phyloP scores from a whole-genome alignment of 2,888 invertebrate genomes.

The Volucella bombylans region DNA sequence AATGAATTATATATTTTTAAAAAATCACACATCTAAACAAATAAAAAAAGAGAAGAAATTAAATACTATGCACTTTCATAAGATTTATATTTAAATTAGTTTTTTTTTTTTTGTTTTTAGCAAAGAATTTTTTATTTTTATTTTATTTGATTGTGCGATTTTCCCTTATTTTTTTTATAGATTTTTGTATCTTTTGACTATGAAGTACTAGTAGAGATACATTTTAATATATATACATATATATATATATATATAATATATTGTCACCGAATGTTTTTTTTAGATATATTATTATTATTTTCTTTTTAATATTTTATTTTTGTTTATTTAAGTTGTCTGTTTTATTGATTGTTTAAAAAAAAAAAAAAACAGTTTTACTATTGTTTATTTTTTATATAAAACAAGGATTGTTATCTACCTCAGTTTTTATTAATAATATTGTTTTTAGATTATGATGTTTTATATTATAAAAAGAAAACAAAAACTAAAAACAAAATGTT shows the following conservation, averaged over 20 bases:
- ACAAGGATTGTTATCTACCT: conserved; percentile 71
- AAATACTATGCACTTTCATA: conserved; percentile 40
- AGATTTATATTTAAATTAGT: conserved; percentile 28
- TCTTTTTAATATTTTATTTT: conserved; percentile 33
- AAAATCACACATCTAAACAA: conserved; percentile 11
- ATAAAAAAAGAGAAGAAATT: conserved; percentile 15
- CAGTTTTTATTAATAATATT: conserved; percentile 61
- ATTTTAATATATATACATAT: not conserved
- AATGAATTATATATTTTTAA: conserved; percentile 39
- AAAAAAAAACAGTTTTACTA: conserved; percentile 43
- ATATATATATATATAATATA: conserved; percentile 54
- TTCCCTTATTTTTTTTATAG: conserved; percentile 34
- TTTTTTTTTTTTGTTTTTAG: conserved; percentile 10
- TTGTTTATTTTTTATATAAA: conserved; percentile 47
- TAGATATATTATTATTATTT: not conserved
- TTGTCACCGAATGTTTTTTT: conserved; percentile 51
- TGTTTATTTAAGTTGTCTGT: conserved; percentile 56
- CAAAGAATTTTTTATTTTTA: conserved; percentile 17
- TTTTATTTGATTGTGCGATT: conserved; percentile 27
- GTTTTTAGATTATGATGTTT: conserved; percentile 47
- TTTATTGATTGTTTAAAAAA: conserved; percentile 60
- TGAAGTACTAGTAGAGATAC: conserved; percentile 37
- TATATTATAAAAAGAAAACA: conserved; percentile 30
- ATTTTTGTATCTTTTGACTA: conserved; percentile 11
- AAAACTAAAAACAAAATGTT: not conserved